Conservation (phyloP, 2,888 invertebrate genomes). For the Amblyjoppa fuscipennis region DNA sequence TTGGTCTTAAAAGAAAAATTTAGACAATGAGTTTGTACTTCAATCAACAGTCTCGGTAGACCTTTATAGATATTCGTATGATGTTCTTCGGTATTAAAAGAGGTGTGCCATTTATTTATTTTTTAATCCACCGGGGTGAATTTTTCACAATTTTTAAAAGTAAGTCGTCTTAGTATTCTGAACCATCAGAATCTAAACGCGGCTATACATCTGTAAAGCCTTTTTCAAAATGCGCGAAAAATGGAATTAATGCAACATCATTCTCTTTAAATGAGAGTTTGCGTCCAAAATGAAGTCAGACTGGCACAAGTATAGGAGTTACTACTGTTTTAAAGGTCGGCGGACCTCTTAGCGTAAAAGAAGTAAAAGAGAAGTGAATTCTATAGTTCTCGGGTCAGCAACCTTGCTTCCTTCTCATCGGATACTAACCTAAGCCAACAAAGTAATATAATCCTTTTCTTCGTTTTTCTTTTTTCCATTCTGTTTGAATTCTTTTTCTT, state of each 20-base stretch:
- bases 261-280: neutral
- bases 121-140: too few relatives aligned
- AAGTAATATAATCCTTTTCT: conserved; percentile 74
- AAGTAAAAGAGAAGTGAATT: conserved; percentile 67
- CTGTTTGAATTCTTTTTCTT: conserved; percentile 37
- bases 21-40: conserved; percentile 14
- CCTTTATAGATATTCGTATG: neutral
- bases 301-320: conserved; percentile 2
- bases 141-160: too few relatives aligned
- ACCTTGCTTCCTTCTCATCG: conserved; percentile 71
- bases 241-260: neutral
- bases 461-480: conserved; percentile 54
- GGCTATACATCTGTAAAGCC: neutral
- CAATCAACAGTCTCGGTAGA: neutral
- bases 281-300: conserved; percentile 7
- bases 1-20: conserved; percentile 28
- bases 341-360: conserved; percentile 16
- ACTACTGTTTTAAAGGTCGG: conserved; percentile 14
- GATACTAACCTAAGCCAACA: conserved; percentile 78
- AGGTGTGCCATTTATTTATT: too few relatives aligned
- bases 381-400: conserved; percentile 74
- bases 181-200: neutral
- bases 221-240: neutral
- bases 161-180: too few relatives aligned
- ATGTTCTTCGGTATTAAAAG: conserved; percentile 5